These are phyloP conservation scores for Paramuricea clavata DNA, from an alignment of 92 coral and sea anemone species.

Conservation along the genomic window DNA sequence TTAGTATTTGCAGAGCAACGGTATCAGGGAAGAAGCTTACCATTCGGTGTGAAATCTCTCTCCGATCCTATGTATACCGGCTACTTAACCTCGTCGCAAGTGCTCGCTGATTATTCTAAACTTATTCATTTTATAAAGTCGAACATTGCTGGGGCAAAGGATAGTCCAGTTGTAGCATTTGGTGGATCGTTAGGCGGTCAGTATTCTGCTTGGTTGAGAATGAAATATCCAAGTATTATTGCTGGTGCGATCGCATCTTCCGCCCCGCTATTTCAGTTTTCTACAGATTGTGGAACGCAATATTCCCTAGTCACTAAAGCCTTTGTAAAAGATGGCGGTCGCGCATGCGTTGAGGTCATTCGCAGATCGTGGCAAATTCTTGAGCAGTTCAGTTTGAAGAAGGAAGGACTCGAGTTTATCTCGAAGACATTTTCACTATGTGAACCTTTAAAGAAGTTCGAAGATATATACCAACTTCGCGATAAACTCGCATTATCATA, in stretches of 20 bases:
- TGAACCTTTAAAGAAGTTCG: neutral
- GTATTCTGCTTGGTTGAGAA: constrained; percentile 42
- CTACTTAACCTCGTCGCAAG: constrained; percentile 33
- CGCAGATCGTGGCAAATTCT: constrained; percentile 35
- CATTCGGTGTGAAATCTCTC: constrained; percentile 37
- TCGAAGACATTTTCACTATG: constrained; percentile 35
- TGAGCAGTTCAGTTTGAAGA: neutral
- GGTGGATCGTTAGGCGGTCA: constrained; percentile 46
- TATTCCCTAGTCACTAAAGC: constrained; percentile 44
- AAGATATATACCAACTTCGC: constrained; percentile 29
- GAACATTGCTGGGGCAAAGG: constrained; percentile 27
- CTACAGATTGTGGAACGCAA: constrained; percentile 28
- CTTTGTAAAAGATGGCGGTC: constrained; percentile 26
- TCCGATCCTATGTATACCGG: constrained; percentile 37
- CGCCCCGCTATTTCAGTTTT: constrained; percentile 39
- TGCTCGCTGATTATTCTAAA: constrained; percentile 31
- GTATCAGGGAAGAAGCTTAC: constrained; percentile 39
- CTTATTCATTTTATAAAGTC: constrained; percentile 26
- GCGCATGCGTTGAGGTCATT: constrained; percentile 43
- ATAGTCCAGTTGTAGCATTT: constrained; percentile 44
- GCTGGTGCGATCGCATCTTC: constrained; percentile 40
- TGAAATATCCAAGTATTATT: constrained; percentile 43
- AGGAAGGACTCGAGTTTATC: constrained; percentile 21
- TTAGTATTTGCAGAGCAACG: constrained; percentile 50
- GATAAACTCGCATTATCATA: constrained; percentile 42